Evolutionary conservation across 2,888 invertebrate species (phyloP).

Genomic region (Apotomis turbidana): DNA sequence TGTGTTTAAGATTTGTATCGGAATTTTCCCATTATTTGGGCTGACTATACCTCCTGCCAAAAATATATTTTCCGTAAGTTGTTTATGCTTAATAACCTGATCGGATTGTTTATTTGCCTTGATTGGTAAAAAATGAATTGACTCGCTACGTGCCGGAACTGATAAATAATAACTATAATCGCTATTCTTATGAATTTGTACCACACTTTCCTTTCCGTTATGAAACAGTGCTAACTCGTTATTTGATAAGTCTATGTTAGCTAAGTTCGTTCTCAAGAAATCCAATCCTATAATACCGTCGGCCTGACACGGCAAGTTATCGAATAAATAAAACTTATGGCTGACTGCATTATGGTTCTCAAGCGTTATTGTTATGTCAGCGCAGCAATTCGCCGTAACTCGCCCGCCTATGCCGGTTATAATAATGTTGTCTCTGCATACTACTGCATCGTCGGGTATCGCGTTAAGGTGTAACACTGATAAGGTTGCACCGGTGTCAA

Average conservation of each 20-base stretch:
- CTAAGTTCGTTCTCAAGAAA: not conserved
- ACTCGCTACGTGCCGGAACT: too few relatives aligned
- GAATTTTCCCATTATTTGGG: too few relatives aligned
- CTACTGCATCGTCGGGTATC: too few relatives aligned
- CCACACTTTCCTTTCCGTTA: too few relatives aligned
- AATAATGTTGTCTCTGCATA: not conserved
- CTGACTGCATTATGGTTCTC: too few relatives aligned
- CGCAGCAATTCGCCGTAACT: not conserved
- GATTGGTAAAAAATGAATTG: not conserved
- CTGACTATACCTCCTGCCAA: not conserved
- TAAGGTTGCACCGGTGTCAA: not conserved
- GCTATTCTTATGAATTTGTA: too few relatives aligned
- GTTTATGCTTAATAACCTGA: not conserved
- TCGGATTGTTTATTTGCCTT: not conserved
- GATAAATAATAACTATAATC: too few relatives aligned
- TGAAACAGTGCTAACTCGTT: not conserved
- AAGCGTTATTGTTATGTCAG: too few relatives aligned
- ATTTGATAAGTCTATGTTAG: not conserved
- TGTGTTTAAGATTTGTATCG: too few relatives aligned
- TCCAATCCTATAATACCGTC: slow-evolving; percentile 1
- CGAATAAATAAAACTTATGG: not conserved
- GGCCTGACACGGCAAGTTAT: not conserved
- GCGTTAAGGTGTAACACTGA: too few relatives aligned
- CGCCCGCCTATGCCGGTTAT: not conserved
- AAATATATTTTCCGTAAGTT: not conserved